Base-by-base conservation (phyloP, 2,888 invertebrate species). In the Lymantria monacha region DNA sequence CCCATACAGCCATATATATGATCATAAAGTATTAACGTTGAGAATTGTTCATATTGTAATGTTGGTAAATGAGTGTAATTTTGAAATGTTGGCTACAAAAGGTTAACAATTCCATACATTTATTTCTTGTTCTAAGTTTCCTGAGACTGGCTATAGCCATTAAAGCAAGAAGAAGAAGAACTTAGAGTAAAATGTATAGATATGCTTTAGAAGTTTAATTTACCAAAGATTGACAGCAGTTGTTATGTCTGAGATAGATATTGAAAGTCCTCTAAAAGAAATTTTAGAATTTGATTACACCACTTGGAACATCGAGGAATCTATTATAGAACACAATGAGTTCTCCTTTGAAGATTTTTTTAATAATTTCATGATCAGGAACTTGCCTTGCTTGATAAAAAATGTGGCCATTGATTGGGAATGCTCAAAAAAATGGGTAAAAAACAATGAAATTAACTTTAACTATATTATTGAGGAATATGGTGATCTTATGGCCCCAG, bases 401-500 rank as follows among this genome's bases (percentile, higher is more conserved):
- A 92, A 93, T 59, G 84, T 95, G 14, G 92, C 94, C 9, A 76
- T 80, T 30, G 72, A 91, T 14, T 97, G 97, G 97, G 81, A 93
- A 57, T 93, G 95, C 65, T 85, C 89, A 10, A 84, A 83, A 46
- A 79, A 92, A 38, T 97, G 97, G 97, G 70, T 93, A 42, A 74
- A 69, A 48, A 69, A 87, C 52, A 79, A 91, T 30, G 71, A 72
- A 58, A 93, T 95, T 49, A 92, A 95, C 86, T 94, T 94, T 74
- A 87, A 94, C 55, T 94, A 93, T 76, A 85, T 96, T 51, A 77
- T 72, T 52, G 68, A 84, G 51, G 81, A 83, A 55, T 95, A 95
- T 79, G 95, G 95, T 40, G 79, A 93, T 49, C 87, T 93, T 45
- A 78, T 85, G 49, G 97, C 96, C 31, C 96, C 96, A 41, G 94